Conservation (phyloP, 2,888 invertebrate genomes). For the Hemicrepidius hirtus region DNA sequence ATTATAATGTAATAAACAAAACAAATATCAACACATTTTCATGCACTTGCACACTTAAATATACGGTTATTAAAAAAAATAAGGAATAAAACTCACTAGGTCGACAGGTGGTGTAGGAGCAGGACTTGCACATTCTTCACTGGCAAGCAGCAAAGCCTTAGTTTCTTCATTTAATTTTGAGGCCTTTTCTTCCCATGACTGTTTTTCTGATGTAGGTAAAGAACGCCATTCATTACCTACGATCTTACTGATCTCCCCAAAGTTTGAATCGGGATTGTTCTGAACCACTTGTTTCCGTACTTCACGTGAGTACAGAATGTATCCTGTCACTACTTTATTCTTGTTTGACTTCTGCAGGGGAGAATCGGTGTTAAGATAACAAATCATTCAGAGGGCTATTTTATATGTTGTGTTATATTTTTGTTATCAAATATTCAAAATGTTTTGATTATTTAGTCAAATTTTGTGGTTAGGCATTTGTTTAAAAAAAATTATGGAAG, state of each 20-base stretch:
- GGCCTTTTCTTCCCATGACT: slow-evolving; percentile 96
- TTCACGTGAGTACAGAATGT: slow-evolving; percentile 98
- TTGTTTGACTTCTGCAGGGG: slow-evolving; percentile 73
- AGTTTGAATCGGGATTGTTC: slow-evolving; percentile 94
- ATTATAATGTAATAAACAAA: not conserved
- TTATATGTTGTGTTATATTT: slow-evolving; percentile 12
- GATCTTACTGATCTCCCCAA: slow-evolving; percentile 88
- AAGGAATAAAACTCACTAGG: slow-evolving; percentile 59
- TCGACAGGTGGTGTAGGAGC: slow-evolving; percentile 69
- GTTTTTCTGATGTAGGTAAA: slow-evolving; percentile 89
- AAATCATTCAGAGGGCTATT: slow-evolving; percentile 5
- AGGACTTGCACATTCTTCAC: slow-evolving; percentile 72
- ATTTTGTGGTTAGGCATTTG: no score
- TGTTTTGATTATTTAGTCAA: not conserved
- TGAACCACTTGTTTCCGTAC: slow-evolving; percentile 93
- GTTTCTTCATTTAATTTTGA: slow-evolving; percentile 91
- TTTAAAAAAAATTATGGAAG: no score
- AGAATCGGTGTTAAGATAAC: slow-evolving; percentile 44
- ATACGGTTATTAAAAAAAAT: slow-evolving; percentile 14
- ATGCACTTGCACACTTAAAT: not conserved
- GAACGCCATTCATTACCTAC: slow-evolving; percentile 95
- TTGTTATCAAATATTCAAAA: not conserved
- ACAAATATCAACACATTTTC: not conserved
- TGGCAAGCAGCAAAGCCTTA: slow-evolving; percentile 77
- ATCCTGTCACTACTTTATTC: slow-evolving; percentile 94